Evolutionary conservation across 2,888 invertebrate genomes (phyloP).

Genomic region (Lochmaea crataegi): DNA sequence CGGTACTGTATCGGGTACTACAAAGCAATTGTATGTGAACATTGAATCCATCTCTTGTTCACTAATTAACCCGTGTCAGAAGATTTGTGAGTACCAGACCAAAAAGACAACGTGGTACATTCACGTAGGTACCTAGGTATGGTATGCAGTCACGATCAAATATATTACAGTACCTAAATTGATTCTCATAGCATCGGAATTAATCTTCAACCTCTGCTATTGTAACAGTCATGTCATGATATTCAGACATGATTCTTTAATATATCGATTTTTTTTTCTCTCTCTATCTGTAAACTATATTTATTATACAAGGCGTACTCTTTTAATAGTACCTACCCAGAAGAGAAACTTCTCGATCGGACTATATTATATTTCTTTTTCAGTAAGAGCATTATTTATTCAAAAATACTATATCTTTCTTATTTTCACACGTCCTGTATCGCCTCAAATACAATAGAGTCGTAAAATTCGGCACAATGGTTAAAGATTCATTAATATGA

Average conservation of each 20-base stretch:
- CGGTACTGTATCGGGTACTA: conserved; percentile 21
- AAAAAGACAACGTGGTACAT: conserved; percentile 40
- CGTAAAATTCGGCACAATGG: no score
- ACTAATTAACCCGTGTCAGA: conserved; percentile 51
- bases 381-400: no score
- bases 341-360: no score
- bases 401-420: no score
- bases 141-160: conserved; percentile 49
- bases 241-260: conserved; percentile 23
- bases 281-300: not conserved
- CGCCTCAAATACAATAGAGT: no score
- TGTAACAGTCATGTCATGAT: conserved; percentile 51
- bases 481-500: no score
- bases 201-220: conserved; percentile 48
- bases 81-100: conserved; percentile 43
- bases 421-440: no score
- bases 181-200: conserved; percentile 55
- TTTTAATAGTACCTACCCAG: no score
- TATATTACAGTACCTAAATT: conserved; percentile 55
- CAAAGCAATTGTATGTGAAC: conserved; percentile 37
- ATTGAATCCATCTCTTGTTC: conserved; percentile 48
- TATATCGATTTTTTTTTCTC: not conserved
- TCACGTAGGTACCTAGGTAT: conserved; percentile 43
- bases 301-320: not conserved
- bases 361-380: no score